Conservation (phyloP, 2,113 vertebrate genomes). For the Phyllostomus hastatus region DNA sequence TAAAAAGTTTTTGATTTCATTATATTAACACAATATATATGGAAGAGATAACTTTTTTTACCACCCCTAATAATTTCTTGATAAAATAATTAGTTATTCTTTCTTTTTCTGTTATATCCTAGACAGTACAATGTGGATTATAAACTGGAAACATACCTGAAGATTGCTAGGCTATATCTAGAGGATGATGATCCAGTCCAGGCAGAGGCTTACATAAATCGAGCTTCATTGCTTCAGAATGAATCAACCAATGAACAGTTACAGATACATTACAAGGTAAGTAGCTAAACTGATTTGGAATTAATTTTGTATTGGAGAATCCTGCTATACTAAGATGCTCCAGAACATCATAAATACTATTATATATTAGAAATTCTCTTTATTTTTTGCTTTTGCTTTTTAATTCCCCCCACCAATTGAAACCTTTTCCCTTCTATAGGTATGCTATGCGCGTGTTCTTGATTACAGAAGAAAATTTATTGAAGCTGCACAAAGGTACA, state of each 20-base stretch:
- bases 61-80: not conserved
- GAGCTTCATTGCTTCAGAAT: slow-evolving; percentile 97
- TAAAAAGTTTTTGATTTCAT: not conserved
- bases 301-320: slow-evolving; percentile 32
- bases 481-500: slow-evolving; percentile 97
- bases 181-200: slow-evolving; percentile 99
- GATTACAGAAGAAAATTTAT: slow-evolving; percentile 99
- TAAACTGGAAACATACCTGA: slow-evolving; percentile 97
- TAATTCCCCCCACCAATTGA: slow-evolving; percentile 15
- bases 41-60: not conserved
- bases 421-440: slow-evolving; percentile 77
- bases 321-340: not conserved
- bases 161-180: slow-evolving; percentile 96
- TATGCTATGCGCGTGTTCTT: slow-evolving; percentile 97
- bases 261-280: slow-evolving; percentile 98
- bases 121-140: slow-evolving; percentile 99
- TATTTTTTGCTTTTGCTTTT: not conserved
- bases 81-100: not conserved
- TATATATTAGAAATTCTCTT: not conserved
- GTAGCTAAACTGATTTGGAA: slow-evolving; percentile 49
- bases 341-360: not conserved
- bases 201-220: slow-evolving; percentile 98
- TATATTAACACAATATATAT: not conserved
- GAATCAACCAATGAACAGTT: slow-evolving; percentile 98
- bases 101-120: slow-evolving; percentile 44